Base-by-base conservation (phyloP, 2,888 invertebrate genomes). In the Melangyna quadrimaculata region DNA sequence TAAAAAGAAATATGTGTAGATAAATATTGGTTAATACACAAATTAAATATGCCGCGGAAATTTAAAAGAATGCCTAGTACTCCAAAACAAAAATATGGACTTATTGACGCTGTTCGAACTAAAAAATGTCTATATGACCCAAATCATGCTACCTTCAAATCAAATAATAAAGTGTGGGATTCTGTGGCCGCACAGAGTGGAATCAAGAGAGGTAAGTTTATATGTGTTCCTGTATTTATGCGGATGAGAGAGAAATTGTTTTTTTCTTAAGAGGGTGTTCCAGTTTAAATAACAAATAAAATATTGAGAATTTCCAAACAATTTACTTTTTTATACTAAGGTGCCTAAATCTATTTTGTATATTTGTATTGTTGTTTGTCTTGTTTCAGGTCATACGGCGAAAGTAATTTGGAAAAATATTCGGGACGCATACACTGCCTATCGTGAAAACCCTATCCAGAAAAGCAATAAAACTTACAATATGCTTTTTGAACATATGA, bases 341-440 rank as follows among this genome's bases (percentile, higher is more conserved):
- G n/a, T n/a, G n/a, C n/a, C n/a, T n/a, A n/a, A n/a, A n/a, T n/a
- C n/a, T n/a, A n/a, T n/a, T n/a, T n/a, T n/a, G n/a, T n/a, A n/a
- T n/a, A n/a, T n/a, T 6, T n/a, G 0, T 37, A 17, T 7, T n/a
- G 10, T 14, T 53, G 53, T 17, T 24, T 17, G 17, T 67, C 1
- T 7, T 19, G 10, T 43, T 55, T 3, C n/a, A 82, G 83, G 24
- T 7, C 24, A 45, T 1, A 48, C 69, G 7, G 74, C 79, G 2
- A 83, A 71, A 17, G 24, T 57, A 35, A 55, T 65, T 19, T 84
- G 79, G 79, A 71, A 79, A n/a, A 75, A 59, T 9, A 27, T 84
- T 0, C 57, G 70, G 3, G 75, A 78, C 0, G 65, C 59, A 9
- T 84, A 79, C 48, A 70, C 51, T 6, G 69, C 57, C 3, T 29